Evolutionary conservation across 2,888 invertebrate genomes (phyloP), one percentile per base, ranked within the genome.

Genomic region (Torymus texanus): DNA sequence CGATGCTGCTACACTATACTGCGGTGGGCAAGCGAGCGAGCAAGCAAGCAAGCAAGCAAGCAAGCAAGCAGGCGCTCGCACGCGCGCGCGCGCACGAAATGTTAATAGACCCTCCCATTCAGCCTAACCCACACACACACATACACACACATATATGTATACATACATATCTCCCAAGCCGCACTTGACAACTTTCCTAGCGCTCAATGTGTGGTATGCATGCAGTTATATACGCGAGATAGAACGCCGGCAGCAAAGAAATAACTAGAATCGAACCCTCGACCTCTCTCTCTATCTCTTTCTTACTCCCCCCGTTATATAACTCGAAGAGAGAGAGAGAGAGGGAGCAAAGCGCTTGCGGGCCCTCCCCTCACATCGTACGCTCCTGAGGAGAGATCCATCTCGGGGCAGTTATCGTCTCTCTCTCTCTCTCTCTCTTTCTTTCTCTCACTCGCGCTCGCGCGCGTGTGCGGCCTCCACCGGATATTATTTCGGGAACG

Each of bases 401-500:
- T 66, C 75, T 63, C 58, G 68, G 16, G 29, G 55, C 18, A 14
- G 50, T 41, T 41, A 41, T 61, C 59, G 29, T 50, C 50, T 16
- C 59, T 50, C 61, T 50, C n/a, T 53, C 21, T 24, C 51, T 29
- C 21, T 29, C 16, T 16, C 50, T 24, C 14, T n/a, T n/a, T 16
- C 59, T 50, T 51, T 50, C n/a, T 53, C 21, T 24, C 51, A 16
- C 21, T 29, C 16, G 13, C 50, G 16, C 14, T 11, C 18, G 61
- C 59, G 67, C 16, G 24, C 14, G 62, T n/a, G 16, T 24, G 67
- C 73, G 80, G 61, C 80, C 80, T 80, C 80, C 80, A 24, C 58
- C 77, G 73, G 75, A 80, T 80, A 80, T 82, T 82, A 81, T 82
- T 81, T 79, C 71, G 76, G 80, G 82, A 79, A 65, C 73, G 80